Evolutionary conservation across 2,113 vertebrate genomes (phyloP), one percentile per base, ranked within the genome.

Genomic region (Sceloporus undulatus): DNA sequence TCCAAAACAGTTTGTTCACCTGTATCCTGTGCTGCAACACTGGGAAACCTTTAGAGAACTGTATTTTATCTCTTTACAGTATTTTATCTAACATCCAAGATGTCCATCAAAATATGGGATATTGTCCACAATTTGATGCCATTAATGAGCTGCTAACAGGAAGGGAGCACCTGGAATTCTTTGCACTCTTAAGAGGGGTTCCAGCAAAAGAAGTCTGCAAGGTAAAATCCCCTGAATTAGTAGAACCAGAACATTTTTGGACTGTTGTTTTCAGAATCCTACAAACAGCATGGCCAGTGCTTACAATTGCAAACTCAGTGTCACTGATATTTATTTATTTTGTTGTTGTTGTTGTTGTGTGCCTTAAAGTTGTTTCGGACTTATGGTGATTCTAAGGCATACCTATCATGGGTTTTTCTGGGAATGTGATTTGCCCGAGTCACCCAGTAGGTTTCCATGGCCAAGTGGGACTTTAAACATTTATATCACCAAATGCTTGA

Each of bases 81-180:
- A 98, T 99, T 91, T 97, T 99, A 91, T 96, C 98, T 65, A 96
- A 99, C 93, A 99, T 99, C 79, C 97, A 98, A 0, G 97, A 98
- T 91, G 99, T 99, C 21, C 98, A 99, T 91, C 98, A 96, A 95
- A 98, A 98, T 95, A 99, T 99, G 98, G 99, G 99, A 2, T 99
- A 99, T 90, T 99, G 99, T 85, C 99, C 99, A 65, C 99, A 99
- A 96, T 99, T 99, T 1, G 99, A 99, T 90, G 98, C 99, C 92
- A 96, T 99, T 92, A 99, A 98, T 5, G 99, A 99, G 48, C 96
- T 99, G 89, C 96, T 99, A 92, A 99, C 99, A 0, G 99, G 98
- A 7, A 93, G 99, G 93, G 99, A 99, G 68, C 99, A 99, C 0
- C 95, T 99, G 96, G 98, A 99, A 91, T 98, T 99, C 90, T 99